phyloP scores from a whole-genome alignment of 1,140 invertebrate species.

The Panonychus citri region DNA sequence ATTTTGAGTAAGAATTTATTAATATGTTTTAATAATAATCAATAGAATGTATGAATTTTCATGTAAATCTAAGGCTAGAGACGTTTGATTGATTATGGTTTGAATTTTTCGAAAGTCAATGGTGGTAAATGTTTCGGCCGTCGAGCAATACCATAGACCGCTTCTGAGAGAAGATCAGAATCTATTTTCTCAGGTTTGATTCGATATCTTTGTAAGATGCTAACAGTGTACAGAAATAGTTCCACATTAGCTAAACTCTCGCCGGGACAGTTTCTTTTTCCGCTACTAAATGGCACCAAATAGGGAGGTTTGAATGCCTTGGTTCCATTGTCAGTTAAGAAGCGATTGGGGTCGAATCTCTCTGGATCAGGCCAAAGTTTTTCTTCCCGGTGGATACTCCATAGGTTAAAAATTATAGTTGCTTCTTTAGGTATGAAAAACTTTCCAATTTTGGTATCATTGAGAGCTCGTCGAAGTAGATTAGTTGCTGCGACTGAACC shows the following conservation, averaged over 20 bases:
- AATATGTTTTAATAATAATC: conserved; percentile 18
- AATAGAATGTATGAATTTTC: conserved; percentile 41
- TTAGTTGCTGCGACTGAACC: conserved; percentile 12
- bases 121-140: too few relatives aligned
- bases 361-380: conserved; percentile 41
- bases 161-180: too few relatives aligned
- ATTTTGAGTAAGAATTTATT: neutral
- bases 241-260: conserved; percentile 58
- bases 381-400: conserved; percentile 40
- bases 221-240: conserved; percentile 53
- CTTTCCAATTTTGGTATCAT: neutral
- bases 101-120: too few relatives aligned
- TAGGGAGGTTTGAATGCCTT: conserved; percentile 8
- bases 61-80: conserved; percentile 44
- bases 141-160: too few relatives aligned
- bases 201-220: conserved; percentile 42
- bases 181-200: too few relatives aligned
- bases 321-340: conserved; percentile 21
- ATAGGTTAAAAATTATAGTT: conserved; percentile 38
- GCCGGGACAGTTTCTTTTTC: conserved; percentile 58
- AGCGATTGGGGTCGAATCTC: conserved; percentile 40
- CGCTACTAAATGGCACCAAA: conserved; percentile 26
- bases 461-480: neutral
- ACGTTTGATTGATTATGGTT: too few relatives aligned
- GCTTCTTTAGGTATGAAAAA: conserved; percentile 11